A percentile compares a stretch with the other conserved stretches of the same genome.
These are phyloP conservation scores for Oostethus manadensis DNA, from an alignment of 2,113 vertebrate genomes.

Conservation along the genomic window DNA sequence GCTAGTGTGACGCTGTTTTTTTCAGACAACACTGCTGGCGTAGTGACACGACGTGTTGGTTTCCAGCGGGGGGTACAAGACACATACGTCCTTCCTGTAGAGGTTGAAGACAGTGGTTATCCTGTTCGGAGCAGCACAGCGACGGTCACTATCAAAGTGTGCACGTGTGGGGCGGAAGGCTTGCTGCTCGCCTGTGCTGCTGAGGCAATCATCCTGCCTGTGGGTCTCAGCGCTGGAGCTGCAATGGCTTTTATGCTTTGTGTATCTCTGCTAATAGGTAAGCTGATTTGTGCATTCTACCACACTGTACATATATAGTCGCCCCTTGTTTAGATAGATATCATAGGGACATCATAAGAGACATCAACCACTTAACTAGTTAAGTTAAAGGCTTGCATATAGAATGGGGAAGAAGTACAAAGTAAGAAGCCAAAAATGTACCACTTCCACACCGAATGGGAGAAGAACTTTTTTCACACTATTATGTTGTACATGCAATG, in stretches of 20 bases:
- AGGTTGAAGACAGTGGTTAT: slow-evolving; percentile 89
- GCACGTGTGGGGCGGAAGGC: slow-evolving; percentile 80
- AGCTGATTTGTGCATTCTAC: neutral
- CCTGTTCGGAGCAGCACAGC: slow-evolving; percentile 90
- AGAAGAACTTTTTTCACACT: too few relatives aligned
- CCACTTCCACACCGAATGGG: too few relatives aligned
- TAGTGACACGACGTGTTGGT: slow-evolving; percentile 78
- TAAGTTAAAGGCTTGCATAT: too few relatives aligned
- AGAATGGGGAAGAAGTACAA: too few relatives aligned
- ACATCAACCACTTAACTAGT: too few relatives aligned
- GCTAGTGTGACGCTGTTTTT: neutral
- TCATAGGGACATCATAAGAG: too few relatives aligned
- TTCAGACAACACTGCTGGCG: slow-evolving; percentile 89
- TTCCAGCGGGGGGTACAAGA: slow-evolving; percentile 80
- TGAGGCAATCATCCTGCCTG: slow-evolving; percentile 82
- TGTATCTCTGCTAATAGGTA: slow-evolving; percentile 57
- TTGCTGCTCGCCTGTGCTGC: slow-evolving; percentile 80
- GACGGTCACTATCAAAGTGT: slow-evolving; percentile 86
- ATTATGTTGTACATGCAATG: too few relatives aligned
- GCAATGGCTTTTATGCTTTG: slow-evolving; percentile 85
- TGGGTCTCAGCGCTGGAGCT: slow-evolving; percentile 86
- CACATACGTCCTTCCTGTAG: slow-evolving; percentile 78
- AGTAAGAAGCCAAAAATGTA: too few relatives aligned
- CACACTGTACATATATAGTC: too few relatives aligned
- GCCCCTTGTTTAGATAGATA: too few relatives aligned